A percentile compares a stretch with the other conserved stretches of the same genome.
These are phyloP conservation scores for Hecatera dysodea DNA, from an alignment of 2,888 invertebrate genomes.

Conservation along the genomic window DNA sequence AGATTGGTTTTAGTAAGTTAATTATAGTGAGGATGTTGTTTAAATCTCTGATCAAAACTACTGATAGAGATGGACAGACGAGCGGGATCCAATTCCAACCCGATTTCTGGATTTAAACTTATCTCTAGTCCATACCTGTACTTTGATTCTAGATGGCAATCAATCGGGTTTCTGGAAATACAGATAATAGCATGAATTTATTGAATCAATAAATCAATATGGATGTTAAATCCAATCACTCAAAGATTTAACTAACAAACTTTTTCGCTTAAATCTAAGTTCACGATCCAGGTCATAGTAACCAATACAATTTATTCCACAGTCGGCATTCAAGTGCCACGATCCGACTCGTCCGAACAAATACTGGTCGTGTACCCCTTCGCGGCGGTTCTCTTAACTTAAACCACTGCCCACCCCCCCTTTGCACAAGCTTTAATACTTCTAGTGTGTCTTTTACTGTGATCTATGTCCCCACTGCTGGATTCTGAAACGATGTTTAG, in stretches of 20 bases:
- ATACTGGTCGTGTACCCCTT: constrained; percentile 82
- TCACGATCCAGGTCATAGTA: constrained; percentile 31
- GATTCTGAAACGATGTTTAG: constrained; percentile 20
- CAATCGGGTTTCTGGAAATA: too few species aligned
- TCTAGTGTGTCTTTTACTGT: constrained; percentile 73
- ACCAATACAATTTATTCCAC: constrained; percentile 68
- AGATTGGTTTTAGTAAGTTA: too few species aligned
- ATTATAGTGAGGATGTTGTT: too few species aligned
- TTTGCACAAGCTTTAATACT: constrained; percentile 73
- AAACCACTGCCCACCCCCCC: constrained; percentile 47
- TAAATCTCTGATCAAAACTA: too few species aligned
- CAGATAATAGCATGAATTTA: too few species aligned
- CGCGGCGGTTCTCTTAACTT: constrained; percentile 81
- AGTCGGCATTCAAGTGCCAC: constrained; percentile 80
- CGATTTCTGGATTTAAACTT: too few species aligned
- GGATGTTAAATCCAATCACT: neutral
- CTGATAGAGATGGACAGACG: neutral
- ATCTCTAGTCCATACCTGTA: too few species aligned
- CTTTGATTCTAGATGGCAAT: too few species aligned
- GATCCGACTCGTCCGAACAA: constrained; percentile 80
- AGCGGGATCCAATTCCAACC: too few species aligned
- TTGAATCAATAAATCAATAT: neutral
- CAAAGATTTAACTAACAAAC: too few species aligned
- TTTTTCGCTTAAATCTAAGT: neutral
- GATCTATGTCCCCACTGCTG: constrained; percentile 58